These are phyloP conservation scores for Carcharodon carcharias DNA, from an alignment of 2,797 vertebrate genomes.

Conservation along the genomic window DNA sequence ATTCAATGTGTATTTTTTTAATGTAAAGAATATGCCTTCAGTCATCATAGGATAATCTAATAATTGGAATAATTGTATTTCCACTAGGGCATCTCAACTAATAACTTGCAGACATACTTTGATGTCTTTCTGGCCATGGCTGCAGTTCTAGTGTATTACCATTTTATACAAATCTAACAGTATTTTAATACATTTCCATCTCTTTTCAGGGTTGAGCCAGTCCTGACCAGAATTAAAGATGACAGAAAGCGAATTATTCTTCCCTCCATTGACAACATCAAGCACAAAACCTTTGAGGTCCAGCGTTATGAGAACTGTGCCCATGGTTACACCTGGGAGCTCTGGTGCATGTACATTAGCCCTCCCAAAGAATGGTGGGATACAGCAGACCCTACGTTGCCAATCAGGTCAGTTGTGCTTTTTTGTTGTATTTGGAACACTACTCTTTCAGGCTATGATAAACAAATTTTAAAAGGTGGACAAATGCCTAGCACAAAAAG, in stretches of 20 bases:
- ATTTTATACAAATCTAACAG: background rate
- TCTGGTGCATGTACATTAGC: slow-evolving; percentile 98
- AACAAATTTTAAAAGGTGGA: background rate
- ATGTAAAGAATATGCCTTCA: background rate
- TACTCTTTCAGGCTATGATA: background rate
- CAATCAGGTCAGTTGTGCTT: slow-evolving; percentile 72
- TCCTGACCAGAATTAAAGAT: slow-evolving; percentile 88
- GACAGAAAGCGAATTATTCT: slow-evolving; percentile 80
- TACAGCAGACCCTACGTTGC: slow-evolving; percentile 79
- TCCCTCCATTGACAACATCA: slow-evolving; percentile 97
- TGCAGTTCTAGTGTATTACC: background rate
- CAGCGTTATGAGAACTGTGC: slow-evolving; percentile 90
- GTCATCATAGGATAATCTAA: background rate
- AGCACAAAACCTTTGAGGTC: slow-evolving; percentile 85
- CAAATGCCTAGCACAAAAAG: background rate
- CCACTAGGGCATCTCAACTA: background rate
- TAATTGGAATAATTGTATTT: background rate
- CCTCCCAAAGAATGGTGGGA: slow-evolving; percentile 96
- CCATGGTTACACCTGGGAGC: slow-evolving; percentile 95
- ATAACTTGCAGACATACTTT: too few species aligned
- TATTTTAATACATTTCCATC: background rate
- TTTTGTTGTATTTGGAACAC: background rate
- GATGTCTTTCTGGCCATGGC: background rate
- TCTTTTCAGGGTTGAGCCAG: slow-evolving; percentile 80
- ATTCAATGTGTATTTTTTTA: background rate